phyloP scores from a whole-genome alignment of 2,888 invertebrate genomes.

The Plutella xylostella region DNA sequence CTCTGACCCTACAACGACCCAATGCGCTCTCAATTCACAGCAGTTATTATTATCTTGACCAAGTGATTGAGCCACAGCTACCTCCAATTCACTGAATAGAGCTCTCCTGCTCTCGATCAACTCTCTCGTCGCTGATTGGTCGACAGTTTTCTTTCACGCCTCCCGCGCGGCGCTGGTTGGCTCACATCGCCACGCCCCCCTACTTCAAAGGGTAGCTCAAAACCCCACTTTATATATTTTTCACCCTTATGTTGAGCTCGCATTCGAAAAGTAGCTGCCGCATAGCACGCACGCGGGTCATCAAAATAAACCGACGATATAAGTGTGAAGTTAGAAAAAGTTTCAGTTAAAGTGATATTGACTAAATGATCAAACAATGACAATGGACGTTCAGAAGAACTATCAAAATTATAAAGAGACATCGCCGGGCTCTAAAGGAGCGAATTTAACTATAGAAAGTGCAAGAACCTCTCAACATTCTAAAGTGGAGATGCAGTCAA shows the following conservation, averaged over 20 bases:
- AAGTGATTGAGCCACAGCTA: conserved; percentile 51
- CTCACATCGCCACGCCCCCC: conserved; percentile 43
- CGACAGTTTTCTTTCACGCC: conserved; percentile 43
- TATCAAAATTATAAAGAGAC: conserved; percentile 60
- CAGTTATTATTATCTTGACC: conserved; percentile 69
- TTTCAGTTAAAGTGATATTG: conserved; percentile 44
- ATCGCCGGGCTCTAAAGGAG: conserved; percentile 59
- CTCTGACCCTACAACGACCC: conserved; percentile 63
- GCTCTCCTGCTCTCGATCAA: conserved; percentile 45
- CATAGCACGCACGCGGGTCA: conserved; percentile 56
- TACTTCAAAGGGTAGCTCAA: conserved; percentile 57
- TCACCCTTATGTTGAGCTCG: conserved; percentile 60
- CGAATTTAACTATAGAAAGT: conserved; percentile 55
- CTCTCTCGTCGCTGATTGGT: conserved; percentile 42
- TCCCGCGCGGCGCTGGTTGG: conserved; percentile 48
- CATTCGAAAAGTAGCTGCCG: conserved; percentile 54
- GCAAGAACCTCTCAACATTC: conserved; percentile 55
- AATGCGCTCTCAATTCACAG: conserved; percentile 67
- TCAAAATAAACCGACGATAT: conserved; percentile 40
- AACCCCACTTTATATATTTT: conserved; percentile 67
- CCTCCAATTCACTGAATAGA: conserved; percentile 6
- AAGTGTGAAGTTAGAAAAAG: conserved; percentile 64
- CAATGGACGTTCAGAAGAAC: conserved; percentile 76
- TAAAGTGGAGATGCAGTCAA: conserved; percentile 49
- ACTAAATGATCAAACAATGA: conserved; percentile 69